These are phyloP conservation scores for Rousettus madagascariensis DNA, from an alignment of 2,797 vertebrate genomes.

Conservation along the genomic window DNA sequence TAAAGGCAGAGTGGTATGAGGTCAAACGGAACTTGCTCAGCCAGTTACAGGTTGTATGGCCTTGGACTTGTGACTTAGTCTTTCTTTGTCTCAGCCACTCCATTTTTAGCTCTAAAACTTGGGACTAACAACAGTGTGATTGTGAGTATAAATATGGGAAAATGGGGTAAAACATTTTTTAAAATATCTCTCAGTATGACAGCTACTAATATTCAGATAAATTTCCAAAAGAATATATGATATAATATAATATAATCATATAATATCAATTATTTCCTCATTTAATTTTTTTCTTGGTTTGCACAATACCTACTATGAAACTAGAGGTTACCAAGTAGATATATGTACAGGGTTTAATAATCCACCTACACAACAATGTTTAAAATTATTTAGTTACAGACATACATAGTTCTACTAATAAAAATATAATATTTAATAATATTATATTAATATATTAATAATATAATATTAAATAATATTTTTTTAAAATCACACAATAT, in stretches of 20 bases:
- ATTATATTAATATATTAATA: no score
- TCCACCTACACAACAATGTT: not conserved
- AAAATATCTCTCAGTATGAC: not conserved
- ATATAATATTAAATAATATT: no score
- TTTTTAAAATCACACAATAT: conserved; percentile 29
- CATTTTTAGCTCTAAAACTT: not conserved
- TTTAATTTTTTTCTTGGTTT: not conserved
- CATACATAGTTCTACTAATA: not conserved
- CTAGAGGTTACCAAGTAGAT: not conserved
- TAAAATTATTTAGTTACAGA: not conserved
- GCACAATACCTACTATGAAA: not conserved
- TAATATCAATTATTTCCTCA: not conserved
- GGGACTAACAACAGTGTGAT: not conserved
- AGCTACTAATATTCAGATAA: not conserved
- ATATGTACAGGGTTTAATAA: not conserved
- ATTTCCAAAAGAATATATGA: not conserved
- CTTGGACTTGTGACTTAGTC: not conserved
- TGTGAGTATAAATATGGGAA: not conserved
- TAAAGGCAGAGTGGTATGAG: not conserved
- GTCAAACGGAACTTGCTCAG: not conserved
- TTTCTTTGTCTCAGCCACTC: not conserved
- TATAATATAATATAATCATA: not conserved
- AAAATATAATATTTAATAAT: not conserved
- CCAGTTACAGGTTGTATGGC: not conserved
- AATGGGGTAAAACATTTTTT: not conserved